Evolutionary conservation across 2,888 invertebrate genomes (phyloP).

Genomic region (Digitonthophagus gazella): DNA sequence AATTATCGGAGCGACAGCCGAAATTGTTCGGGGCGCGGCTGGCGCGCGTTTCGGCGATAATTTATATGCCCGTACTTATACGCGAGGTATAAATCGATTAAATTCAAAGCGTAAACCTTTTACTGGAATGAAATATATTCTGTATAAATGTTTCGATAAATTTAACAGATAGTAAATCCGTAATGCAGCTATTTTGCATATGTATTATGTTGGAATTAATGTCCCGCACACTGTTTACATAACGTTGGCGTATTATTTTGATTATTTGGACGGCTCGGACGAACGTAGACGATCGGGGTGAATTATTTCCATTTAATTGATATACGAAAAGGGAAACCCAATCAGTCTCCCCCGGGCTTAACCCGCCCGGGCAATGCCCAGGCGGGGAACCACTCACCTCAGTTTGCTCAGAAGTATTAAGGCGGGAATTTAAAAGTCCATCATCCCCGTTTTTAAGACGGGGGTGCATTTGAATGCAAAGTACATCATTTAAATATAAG

Average conservation of each 20-base stretch:
- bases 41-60: background rate
- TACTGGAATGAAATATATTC: constrained; percentile 8
- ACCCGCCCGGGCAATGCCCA: background rate
- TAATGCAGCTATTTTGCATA: constrained; percentile 17
- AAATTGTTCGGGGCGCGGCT: background rate
- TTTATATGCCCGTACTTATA: background rate
- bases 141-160: constrained; percentile 17
- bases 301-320: constrained; percentile 11
- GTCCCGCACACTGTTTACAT: constrained; percentile 4
- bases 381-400: constrained; percentile 9
- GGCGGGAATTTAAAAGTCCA: constrained; percentile 48
- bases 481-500: constrained; percentile 47
- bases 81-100: constrained; percentile 7
- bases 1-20: background rate
- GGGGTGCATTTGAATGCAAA: constrained; percentile 47
- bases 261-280: constrained; percentile 1
- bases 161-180: constrained; percentile 15
- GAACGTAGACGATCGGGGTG: constrained; percentile 3
- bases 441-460: constrained; percentile 40
- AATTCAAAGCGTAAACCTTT: constrained; percentile 14
- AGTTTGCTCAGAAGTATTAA: constrained; percentile 41
- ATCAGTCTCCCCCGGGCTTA: background rate
- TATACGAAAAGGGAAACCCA: constrained; percentile 7
- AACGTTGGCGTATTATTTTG: constrained; percentile 6
- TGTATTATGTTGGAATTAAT: constrained; percentile 14